phyloP scores from a whole-genome alignment of 1,140 invertebrate species.

The Littorina saxatilis region DNA sequence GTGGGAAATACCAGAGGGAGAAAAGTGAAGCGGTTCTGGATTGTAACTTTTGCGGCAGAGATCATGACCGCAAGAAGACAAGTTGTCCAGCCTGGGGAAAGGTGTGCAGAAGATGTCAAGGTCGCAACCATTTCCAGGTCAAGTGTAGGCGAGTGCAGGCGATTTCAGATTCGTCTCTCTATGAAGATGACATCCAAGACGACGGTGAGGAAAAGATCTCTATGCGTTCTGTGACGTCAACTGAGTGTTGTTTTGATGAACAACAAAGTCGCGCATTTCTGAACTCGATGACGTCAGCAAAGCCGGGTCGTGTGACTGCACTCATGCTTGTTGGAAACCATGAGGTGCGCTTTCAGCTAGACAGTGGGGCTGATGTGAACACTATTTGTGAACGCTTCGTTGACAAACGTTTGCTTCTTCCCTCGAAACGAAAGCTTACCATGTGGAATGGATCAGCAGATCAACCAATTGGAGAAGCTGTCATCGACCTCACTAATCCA shows the following conservation, averaged over 20 bases:
- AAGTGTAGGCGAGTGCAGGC: not conserved
- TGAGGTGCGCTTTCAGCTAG: not conserved
- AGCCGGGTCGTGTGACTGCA: not conserved
- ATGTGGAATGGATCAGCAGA: not conserved
- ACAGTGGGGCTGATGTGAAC: conserved; percentile 5
- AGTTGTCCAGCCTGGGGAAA: too few species aligned
- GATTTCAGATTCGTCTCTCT: not conserved
- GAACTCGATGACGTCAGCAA: not conserved
- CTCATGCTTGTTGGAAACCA: not conserved
- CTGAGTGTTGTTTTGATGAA: too few species aligned
- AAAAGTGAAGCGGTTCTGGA: not conserved
- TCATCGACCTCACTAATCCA: not conserved
- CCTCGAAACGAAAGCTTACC: not conserved
- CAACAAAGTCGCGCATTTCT: too few species aligned
- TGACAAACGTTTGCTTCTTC: not conserved
- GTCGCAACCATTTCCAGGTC: not conserved
- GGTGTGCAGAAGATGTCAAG: not conserved
- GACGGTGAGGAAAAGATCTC: not conserved
- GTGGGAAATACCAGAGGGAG: too few species aligned
- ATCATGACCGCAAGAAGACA: not conserved
- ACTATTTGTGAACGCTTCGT: not conserved
- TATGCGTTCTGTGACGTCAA: not conserved
- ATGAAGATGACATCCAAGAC: not conserved
- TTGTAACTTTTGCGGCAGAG: not conserved
- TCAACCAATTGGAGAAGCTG: not conserved